Percentiles rank a stretch among this genome's conserved stretches.
Evolutionary conservation across 2,888 invertebrate species (phyloP).

Genomic region (Thera britannica): DNA sequence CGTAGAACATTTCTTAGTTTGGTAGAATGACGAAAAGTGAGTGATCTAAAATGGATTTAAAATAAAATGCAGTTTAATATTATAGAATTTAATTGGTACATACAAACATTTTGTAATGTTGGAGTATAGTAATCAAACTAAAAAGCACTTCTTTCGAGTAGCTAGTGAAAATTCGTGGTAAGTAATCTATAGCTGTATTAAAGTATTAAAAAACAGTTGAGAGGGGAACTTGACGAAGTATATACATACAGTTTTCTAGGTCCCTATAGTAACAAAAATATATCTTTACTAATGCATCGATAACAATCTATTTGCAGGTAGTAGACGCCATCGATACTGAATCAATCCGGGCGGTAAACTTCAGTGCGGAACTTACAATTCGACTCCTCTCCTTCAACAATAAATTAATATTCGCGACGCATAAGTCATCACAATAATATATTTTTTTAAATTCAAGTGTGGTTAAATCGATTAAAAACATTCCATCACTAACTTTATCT

Average conservation of each 20-base stretch:
- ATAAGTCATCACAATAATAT: constrained; percentile 32
- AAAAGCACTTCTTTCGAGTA: constrained; percentile 78
- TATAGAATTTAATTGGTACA: constrained; percentile 84
- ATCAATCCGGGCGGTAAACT: constrained; percentile 34
- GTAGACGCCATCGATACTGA: constrained; percentile 30
- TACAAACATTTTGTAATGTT: constrained; percentile 84
- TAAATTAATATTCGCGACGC: constrained; percentile 39
- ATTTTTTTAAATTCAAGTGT: constrained; percentile 34
- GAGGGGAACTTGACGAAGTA: constrained; percentile 61
- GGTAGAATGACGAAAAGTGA: too few relatives aligned
- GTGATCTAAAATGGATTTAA: constrained; percentile 1
- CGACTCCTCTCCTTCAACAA: constrained; percentile 42
- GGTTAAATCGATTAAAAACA: constrained; percentile 71
- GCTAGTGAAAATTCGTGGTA: constrained; percentile 75
- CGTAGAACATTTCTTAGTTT: too few relatives aligned
- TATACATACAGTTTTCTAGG: constrained; percentile 42
- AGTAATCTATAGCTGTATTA: constrained; percentile 58
- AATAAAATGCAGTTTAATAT: constrained; percentile 73
- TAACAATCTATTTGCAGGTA: constrained; percentile 33
- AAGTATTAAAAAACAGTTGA: constrained; percentile 59
- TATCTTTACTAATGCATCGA: constrained; percentile 43
- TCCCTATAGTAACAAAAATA: constrained; percentile 47
- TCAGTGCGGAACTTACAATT: constrained; percentile 35
- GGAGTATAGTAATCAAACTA: constrained; percentile 83
- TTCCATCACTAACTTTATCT: constrained; percentile 75